Conservation (phyloP, 2,797 vertebrate genomes). For the Aplochiton taeniatus region DNA sequence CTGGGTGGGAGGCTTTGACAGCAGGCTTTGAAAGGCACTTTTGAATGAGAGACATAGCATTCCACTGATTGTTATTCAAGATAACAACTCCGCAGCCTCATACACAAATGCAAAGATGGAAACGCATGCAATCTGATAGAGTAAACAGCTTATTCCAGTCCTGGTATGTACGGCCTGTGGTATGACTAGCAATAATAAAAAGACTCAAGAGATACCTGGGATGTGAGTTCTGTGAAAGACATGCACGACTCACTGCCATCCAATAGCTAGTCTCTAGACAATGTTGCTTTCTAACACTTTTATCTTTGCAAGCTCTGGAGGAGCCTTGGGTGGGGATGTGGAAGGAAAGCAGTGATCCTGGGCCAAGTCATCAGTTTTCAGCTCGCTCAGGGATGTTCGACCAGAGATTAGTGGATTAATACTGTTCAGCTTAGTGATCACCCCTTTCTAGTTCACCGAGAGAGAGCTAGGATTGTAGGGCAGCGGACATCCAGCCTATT, state of each 20-base stretch:
- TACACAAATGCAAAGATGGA: slow-evolving; percentile 48
- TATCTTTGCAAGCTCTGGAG: slow-evolving; percentile 27
- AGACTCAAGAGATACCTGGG: slow-evolving; percentile 56
- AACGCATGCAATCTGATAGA: slow-evolving; percentile 52
- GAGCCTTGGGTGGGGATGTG: slow-evolving; percentile 35
- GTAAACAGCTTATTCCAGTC: slow-evolving; percentile 59
- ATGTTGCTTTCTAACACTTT: slow-evolving; percentile 36
- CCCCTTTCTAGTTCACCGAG: slow-evolving; percentile 22
- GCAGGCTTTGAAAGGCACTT: slow-evolving; percentile 66
- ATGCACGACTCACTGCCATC: slow-evolving; percentile 36
- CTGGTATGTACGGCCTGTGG: slow-evolving; percentile 42
- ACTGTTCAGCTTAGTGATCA: slow-evolving; percentile 25
- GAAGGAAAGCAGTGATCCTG: slow-evolving; percentile 15
- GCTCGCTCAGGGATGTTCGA: slow-evolving; percentile 30
- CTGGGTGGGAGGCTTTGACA: slow-evolving; percentile 39
- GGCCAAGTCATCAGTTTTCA: slow-evolving; percentile 35
- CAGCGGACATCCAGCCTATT: background rate
- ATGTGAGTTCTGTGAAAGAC: slow-evolving; percentile 46
- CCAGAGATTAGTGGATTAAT: slow-evolving; percentile 31
- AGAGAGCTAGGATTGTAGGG: background rate
- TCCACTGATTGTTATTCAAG: slow-evolving; percentile 68
- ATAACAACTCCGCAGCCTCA: slow-evolving; percentile 42
- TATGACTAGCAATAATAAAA: slow-evolving; percentile 27
- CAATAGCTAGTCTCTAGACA: slow-evolving; percentile 39
- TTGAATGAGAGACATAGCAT: slow-evolving; percentile 71